Evolutionary conservation across 2,113 vertebrate genomes (phyloP).

Genomic region (Pelobates fuscus): DNA sequence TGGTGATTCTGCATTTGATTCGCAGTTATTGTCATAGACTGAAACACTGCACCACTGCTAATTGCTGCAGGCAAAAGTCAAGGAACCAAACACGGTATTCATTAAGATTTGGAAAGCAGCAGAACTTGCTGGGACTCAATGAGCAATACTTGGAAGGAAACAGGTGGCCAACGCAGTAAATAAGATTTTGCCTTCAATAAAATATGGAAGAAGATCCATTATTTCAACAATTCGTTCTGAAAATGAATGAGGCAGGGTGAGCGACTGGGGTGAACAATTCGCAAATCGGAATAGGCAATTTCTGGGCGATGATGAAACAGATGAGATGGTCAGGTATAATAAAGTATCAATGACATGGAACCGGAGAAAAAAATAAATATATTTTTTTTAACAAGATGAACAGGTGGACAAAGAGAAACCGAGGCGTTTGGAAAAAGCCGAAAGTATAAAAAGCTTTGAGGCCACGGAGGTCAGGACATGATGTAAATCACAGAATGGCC

Average conservation of each 20-base stretch:
- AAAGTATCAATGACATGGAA: not conserved
- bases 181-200: conserved; percentile 1
- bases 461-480: not conserved
- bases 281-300: not conserved
- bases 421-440: not conserved
- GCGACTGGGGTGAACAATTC: not conserved
- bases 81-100: not conserved
- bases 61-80: not conserved
- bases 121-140: not conserved
- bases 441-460: not conserved
- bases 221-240: not conserved
- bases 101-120: not conserved
- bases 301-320: not conserved
- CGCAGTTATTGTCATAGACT: conserved; percentile 6
- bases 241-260: not conserved
- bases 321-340: not conserved
- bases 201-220: not conserved
- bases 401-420: not conserved
- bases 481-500: not conserved
- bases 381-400: not conserved
- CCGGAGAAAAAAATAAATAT: not conserved
- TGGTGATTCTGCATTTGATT: not conserved
- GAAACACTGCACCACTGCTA: not conserved
- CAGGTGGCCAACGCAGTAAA: not conserved
- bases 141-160: not conserved